Conservation (phyloP, 2,797 vertebrate species). For the Ambastaia sidthimunki region DNA sequence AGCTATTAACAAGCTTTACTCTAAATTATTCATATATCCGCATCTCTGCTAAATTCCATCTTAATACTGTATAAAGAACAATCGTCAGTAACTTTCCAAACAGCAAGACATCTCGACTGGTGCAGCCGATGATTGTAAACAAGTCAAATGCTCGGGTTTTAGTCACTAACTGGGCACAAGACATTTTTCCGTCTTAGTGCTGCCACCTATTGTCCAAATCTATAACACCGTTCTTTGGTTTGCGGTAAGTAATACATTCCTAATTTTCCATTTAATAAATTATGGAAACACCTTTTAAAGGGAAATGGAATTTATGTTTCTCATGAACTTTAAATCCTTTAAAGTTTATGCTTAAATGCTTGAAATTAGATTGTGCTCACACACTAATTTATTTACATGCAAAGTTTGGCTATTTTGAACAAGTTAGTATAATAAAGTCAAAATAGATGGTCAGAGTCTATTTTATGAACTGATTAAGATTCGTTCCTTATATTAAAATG, state of each 20-base stretch:
- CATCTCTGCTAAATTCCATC: neutral
- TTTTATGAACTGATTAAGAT: neutral
- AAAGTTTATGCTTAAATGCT: neutral
- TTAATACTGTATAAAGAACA: neutral
- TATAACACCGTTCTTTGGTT: neutral
- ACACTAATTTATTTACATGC: neutral
- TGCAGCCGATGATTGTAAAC: neutral
- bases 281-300: too few species aligned
- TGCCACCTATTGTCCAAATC: neutral
- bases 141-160: neutral
- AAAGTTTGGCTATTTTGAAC: neutral
- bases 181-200: conserved; percentile 3
- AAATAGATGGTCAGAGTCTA: too few species aligned
- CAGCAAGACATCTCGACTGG: neutral
- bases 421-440: neutral
- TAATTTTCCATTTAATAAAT: too few species aligned
- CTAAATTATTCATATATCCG: neutral
- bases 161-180: neutral
- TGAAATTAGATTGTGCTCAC: neutral
- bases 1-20: neutral
- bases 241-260: neutral
- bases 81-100: neutral
- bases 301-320: too few species aligned
- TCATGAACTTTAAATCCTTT: too few species aligned
- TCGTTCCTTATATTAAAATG: neutral